phyloP scores from a whole-genome alignment of 2,888 invertebrate genomes.

The Cephus pygmeus region DNA sequence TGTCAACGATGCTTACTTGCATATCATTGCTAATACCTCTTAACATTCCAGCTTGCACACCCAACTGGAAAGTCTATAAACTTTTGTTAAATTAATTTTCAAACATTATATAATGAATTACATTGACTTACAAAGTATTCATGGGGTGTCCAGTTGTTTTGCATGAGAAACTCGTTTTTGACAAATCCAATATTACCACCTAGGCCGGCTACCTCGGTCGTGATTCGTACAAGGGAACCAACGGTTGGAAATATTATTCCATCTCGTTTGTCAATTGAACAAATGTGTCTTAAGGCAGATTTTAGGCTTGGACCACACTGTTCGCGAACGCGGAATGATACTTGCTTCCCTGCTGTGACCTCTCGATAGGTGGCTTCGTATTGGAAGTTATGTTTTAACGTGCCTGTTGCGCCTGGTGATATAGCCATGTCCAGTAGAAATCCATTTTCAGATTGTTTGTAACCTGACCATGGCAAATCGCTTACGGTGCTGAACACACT shows the following conservation, averaged over 20 bases:
- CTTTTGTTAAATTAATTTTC: constrained; percentile 3
- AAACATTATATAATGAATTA: background rate
- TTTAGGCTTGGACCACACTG: constrained; percentile 91
- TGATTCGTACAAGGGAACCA: constrained; percentile 79
- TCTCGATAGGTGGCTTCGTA: constrained; percentile 91
- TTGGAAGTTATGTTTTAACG: constrained; percentile 82
- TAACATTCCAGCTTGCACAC: constrained; percentile 77
- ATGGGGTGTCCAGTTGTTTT: constrained; percentile 76
- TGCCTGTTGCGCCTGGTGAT: constrained; percentile 68
- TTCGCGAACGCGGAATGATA: constrained; percentile 88
- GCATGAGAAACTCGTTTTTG: constrained; percentile 82
- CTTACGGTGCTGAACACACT: constrained; percentile 81
- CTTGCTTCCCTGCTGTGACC: constrained; percentile 77
- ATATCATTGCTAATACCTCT: constrained; percentile 72
- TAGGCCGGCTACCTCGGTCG: constrained; percentile 86
- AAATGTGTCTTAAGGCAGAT: constrained; percentile 84
- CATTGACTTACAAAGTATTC: constrained; percentile 69
- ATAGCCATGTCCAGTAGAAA: constrained; percentile 81
- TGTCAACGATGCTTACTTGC: constrained; percentile 75
- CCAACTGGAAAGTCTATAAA: constrained; percentile 76
- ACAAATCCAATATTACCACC: constrained; percentile 94
- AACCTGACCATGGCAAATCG: constrained; percentile 86
- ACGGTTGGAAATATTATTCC: constrained; percentile 81
- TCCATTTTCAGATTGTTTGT: constrained; percentile 82
- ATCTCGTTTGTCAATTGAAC: constrained; percentile 84